Percentiles rank a stretch among this genome's conserved stretches.
These are phyloP conservation scores for Nannospalax galili DNA, from an alignment of 2,113 vertebrate species.

Conservation along the genomic window DNA sequence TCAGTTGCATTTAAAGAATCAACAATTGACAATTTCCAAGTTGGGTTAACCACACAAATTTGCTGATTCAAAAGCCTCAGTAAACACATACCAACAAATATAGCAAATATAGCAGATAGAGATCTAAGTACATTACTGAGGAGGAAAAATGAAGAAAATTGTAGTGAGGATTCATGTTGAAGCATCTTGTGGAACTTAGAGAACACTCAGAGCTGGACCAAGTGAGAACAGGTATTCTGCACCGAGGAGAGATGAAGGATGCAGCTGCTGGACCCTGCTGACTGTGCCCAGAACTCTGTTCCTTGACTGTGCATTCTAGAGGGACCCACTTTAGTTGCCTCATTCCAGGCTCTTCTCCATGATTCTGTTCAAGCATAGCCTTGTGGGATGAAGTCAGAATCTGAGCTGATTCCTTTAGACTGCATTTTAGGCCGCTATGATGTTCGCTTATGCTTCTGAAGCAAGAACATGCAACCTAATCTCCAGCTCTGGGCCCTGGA, in stretches of 20 bases:
- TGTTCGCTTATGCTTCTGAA: neutral
- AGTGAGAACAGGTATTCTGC: too few species aligned
- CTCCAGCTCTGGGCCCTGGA: neutral
- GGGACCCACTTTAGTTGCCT: neutral
- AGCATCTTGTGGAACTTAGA: neutral
- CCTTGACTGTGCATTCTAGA: neutral
- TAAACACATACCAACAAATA: neutral
- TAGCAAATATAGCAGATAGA: neutral
- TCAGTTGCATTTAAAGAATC: neutral
- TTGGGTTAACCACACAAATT: neutral
- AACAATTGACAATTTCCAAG: neutral
- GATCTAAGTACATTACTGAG: neutral
- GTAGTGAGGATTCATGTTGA: neutral
- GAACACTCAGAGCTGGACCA: neutral
- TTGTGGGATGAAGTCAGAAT: neutral
- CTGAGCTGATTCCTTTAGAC: neutral
- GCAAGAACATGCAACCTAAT: neutral
- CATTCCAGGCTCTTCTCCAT: neutral
- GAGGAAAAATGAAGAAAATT: neutral
- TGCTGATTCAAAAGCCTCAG: neutral
- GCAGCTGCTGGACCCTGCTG: accelerated
- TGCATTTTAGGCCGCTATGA: neutral
- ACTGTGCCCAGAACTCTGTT: neutral
- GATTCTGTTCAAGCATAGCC: neutral
- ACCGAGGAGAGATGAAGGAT: neutral